phyloP scores from a whole-genome alignment of 2,797 vertebrate genomes.

The Carapus acus region DNA sequence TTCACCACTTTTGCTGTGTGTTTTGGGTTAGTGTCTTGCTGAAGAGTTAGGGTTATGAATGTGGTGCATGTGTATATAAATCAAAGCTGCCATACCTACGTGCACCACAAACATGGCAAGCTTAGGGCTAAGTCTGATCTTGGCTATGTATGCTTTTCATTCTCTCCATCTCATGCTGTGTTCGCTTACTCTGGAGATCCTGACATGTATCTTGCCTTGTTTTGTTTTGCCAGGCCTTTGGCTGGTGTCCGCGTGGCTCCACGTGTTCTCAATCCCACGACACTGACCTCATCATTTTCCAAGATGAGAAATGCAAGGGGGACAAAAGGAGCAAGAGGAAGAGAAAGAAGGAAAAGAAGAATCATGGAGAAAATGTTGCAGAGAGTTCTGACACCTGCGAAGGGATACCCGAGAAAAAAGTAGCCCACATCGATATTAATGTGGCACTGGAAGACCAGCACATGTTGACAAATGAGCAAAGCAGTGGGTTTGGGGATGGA shows the following conservation, averaged over 20 bases:
- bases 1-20: too few relatives aligned
- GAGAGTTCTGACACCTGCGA: conserved; percentile 30
- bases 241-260: conserved; percentile 87
- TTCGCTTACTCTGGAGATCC: too few relatives aligned
- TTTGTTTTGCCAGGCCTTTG: conserved; percentile 78
- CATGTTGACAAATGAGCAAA: not conserved
- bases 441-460: conserved; percentile 14
- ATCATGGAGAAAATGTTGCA: conserved; percentile 13
- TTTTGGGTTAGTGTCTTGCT: too few relatives aligned
- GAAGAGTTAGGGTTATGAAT: too few relatives aligned
- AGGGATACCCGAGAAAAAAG: conserved; percentile 57
- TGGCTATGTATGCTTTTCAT: too few relatives aligned
- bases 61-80: too few relatives aligned
- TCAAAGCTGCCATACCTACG: too few relatives aligned
- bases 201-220: not conserved
- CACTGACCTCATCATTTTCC: conserved; percentile 89
- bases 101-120: too few relatives aligned
- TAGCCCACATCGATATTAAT: conserved; percentile 37
- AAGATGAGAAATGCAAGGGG: conserved; percentile 77
- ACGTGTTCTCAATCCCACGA: conserved; percentile 87
- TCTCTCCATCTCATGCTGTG: too few relatives aligned
- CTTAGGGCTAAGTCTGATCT: too few relatives aligned
- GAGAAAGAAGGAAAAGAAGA: conserved; percentile 71
- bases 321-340: conserved; percentile 78
- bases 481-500: not conserved